Conservation (phyloP, 2,797 vertebrate species). For the Lepilemur septentrionalis region DNA sequence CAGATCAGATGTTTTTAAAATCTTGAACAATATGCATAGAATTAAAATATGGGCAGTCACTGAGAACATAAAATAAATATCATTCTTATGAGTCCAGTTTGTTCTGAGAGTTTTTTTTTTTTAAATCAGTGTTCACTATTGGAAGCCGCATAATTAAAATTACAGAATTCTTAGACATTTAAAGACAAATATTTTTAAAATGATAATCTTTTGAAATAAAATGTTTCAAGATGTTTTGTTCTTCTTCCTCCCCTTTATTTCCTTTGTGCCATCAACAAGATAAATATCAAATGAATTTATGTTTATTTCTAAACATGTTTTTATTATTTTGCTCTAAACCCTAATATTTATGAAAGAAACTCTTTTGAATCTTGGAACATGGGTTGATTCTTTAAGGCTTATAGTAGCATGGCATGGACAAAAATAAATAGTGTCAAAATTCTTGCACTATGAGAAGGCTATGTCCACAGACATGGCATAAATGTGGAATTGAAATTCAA, state of each 20-base stretch:
- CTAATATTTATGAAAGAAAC: constrained; percentile 11
- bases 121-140: not conserved
- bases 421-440: constrained; percentile 10
- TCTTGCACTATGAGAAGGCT: not conserved
- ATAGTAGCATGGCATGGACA: not conserved
- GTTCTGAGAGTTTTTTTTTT: not conserved
- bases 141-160: not conserved
- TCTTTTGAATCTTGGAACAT: not conserved
- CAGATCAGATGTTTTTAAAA: not conserved
- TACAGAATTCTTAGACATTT: not conserved
- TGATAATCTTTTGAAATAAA: constrained; percentile 1
- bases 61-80: constrained; percentile 5
- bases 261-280: not conserved
- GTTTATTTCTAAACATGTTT: not conserved
- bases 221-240: not conserved
- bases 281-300: not conserved
- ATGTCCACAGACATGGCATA: not conserved
- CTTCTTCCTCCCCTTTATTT: not conserved
- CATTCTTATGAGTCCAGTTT: not conserved
- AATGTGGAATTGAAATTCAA: not conserved
- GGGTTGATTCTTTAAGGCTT: not conserved
- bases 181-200: not conserved
- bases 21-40: not conserved
- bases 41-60: not conserved
- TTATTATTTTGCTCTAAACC: not conserved